Conservation (phyloP, 2,888 invertebrate species). For the Leptinotarsa rubiginosa region DNA sequence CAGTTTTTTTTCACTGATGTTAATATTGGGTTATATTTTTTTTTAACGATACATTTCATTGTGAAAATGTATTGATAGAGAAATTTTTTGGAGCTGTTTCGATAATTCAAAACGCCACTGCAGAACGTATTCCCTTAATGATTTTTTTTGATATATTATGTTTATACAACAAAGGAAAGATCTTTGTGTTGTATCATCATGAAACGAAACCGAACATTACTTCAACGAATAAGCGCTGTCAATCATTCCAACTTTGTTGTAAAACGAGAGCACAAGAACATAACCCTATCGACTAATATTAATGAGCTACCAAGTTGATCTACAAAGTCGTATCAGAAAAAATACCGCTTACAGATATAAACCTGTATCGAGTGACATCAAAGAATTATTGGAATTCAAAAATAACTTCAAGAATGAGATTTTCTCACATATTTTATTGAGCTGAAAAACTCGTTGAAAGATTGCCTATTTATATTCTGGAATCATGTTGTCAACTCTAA, state of each 20-base stretch:
- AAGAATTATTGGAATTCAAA: conserved; percentile 37
- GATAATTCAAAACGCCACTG: no score
- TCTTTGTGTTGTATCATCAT: background rate
- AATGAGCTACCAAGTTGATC: conserved; percentile 10
- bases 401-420: conserved; percentile 38
- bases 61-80: no score
- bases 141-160: no score
- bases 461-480: conserved; percentile 42
- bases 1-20: no score
- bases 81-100: no score
- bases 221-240: background rate
- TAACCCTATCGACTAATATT: conserved; percentile 2
- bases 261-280: conserved; percentile 17
- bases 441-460: conserved; percentile 27
- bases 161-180: no score
- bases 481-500: conserved; percentile 47
- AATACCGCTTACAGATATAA: conserved; percentile 22
- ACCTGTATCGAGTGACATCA: conserved; percentile 32
- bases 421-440: conserved; percentile 38
- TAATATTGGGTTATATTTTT: no score
- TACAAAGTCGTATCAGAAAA: conserved; percentile 19
- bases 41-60: no score
- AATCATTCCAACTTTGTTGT: conserved; percentile 3
- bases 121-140: no score
- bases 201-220: background rate